Evolutionary conservation across 1,140 invertebrate species (phyloP).

Genomic region (Drosophila pruinosa): DNA sequence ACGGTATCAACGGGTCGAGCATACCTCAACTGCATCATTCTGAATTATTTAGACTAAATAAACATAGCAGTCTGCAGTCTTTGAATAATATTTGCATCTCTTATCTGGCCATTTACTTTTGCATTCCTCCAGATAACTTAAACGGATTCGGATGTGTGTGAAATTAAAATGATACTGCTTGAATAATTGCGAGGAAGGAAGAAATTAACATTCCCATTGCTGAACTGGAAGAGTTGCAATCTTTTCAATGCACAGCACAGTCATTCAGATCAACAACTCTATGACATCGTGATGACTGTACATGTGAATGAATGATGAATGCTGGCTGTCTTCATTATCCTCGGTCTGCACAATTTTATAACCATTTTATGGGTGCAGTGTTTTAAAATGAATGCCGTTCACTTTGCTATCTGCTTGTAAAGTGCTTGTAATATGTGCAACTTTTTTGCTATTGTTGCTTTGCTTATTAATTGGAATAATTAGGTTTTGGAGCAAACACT

Average conservation of each 20-base stretch:
- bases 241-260: not conserved
- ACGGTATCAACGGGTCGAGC: not conserved
- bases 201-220: not conserved
- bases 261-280: not conserved
- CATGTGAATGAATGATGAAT: not conserved
- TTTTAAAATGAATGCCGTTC: conserved; percentile 21
- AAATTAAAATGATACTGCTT: not conserved
- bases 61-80: not conserved
- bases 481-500: conserved; percentile 13
- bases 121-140: not conserved
- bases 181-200: not conserved
- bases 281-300: not conserved
- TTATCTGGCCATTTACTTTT: conserved; percentile 2
- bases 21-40: not conserved
- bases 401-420: conserved; percentile 1
- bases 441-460: conserved; percentile 15
- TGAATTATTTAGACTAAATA: not conserved
- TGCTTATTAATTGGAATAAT: conserved; percentile 48
- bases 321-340: not conserved
- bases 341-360: not conserved
- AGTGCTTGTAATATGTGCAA: not conserved
- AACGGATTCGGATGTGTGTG: not conserved
- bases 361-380: not conserved
- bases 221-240: not conserved
- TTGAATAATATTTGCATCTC: conserved; percentile 17